Evolutionary conservation across 2,113 vertebrate species (phyloP).

Genomic region (Myrmecophaga tridactyla): DNA sequence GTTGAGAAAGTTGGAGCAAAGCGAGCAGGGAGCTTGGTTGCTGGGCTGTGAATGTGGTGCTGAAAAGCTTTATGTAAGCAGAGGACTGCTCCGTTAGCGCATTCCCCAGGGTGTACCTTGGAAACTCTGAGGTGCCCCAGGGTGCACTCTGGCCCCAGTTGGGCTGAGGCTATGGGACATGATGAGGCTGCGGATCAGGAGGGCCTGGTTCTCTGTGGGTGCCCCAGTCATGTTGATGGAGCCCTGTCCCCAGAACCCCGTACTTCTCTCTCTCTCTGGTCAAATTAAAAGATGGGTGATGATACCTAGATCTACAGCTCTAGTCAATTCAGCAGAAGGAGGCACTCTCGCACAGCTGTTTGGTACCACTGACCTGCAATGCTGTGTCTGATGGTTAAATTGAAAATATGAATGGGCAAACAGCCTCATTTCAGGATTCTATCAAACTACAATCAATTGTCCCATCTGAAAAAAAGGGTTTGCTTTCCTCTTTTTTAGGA

Average conservation of each 20-base stretch:
- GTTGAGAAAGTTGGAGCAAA: background rate
- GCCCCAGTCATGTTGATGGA: too few relatives aligned
- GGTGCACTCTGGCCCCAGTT: too few relatives aligned
- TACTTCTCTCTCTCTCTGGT: background rate
- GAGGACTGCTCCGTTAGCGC: background rate
- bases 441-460: background rate
- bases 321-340: too few relatives aligned
- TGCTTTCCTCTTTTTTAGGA: background rate
- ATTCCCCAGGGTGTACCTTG: background rate
- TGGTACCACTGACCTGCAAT: too few relatives aligned
- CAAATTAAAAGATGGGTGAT: background rate
- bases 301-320: rapidly evolving
- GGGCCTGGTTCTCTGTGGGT: background rate
- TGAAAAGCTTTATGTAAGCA: background rate
- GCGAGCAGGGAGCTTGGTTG: background rate
- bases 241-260: too few relatives aligned
- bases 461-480: background rate
- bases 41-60: background rate
- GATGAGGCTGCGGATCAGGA: too few relatives aligned
- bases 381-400: rapidly evolving
- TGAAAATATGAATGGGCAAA: rapidly evolving
- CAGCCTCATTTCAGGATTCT: rapidly evolving
- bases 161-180: too few relatives aligned
- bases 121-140: too few relatives aligned
- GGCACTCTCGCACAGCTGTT: rapidly evolving